Conservation (phyloP, 1,140 invertebrate genomes). For the Bombus superbus region DNA sequence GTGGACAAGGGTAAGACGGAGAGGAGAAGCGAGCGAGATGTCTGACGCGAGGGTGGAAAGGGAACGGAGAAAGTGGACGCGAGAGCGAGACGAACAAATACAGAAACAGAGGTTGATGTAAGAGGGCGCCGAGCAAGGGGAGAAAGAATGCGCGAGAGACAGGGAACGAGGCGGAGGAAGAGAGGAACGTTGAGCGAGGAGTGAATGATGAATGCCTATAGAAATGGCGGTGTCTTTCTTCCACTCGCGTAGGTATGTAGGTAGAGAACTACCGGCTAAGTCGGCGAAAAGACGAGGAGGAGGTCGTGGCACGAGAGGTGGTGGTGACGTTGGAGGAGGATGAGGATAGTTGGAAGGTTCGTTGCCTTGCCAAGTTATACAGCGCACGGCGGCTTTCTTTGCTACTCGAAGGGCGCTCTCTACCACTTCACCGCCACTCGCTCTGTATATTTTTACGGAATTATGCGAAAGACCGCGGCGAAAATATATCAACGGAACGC, state of each 20-base stretch:
- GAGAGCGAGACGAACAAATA: constrained; percentile 47
- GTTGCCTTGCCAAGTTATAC: constrained; percentile 60
- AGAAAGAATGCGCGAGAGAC: background rate
- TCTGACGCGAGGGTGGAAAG: constrained; percentile 8
- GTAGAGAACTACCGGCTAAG: constrained; percentile 56
- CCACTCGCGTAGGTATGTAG: constrained; percentile 53
- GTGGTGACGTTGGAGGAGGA: constrained; percentile 42
- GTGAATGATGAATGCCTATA: constrained; percentile 76
- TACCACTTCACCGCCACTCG: constrained; percentile 47
- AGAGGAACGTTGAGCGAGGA: constrained; percentile 61
- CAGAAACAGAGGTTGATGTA: constrained; percentile 35
- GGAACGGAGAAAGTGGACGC: constrained; percentile 44
- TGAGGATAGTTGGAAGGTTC: constrained; percentile 53
- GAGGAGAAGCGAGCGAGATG: background rate
- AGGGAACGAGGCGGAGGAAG: background rate
- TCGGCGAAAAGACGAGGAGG: constrained; percentile 62
- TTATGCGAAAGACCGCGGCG: constrained; percentile 51
- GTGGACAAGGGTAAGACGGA: constrained; percentile 15
- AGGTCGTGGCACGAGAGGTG: constrained; percentile 54
- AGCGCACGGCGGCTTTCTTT: constrained; percentile 47
- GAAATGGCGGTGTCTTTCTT: constrained; percentile 72
- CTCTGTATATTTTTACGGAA: constrained; percentile 52
- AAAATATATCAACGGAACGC: constrained; percentile 46
- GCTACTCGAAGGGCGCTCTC: constrained; percentile 37
- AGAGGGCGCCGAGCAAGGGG: constrained; percentile 5